Base-by-base conservation (phyloP, 1,140 invertebrate species). In the Drosophila truncata region DNA sequence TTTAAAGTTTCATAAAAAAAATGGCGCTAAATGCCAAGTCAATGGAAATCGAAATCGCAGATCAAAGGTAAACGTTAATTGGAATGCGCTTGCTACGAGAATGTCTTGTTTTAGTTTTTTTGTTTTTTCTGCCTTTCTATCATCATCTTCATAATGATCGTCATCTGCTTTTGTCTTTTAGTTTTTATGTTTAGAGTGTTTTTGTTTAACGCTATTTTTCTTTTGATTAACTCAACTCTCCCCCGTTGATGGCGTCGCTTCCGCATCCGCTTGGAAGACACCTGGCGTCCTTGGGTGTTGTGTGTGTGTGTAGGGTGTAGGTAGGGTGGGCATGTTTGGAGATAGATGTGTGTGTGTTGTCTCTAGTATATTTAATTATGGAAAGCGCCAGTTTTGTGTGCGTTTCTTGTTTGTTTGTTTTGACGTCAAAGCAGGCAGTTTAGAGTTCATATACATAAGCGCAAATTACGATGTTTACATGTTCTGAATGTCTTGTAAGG, bases 401-500 rank as follows among this genome's bases (percentile, higher is more conserved):
- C 72, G 71, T 57, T 55, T 54, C 20, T 55, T 37, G 50, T 46
- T 46, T 65, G 39, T 72, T 80, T 64, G 62, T 47, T 64, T 82
- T 88, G 85, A 88, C 84, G 84, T 88, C 85, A 90, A 90, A 90
- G 86, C 81, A 91, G 85, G 85, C 85, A 91, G 86, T 91, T 91
- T 91, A 91, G 52, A 55, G 80, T 91, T 91, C 73, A 87, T 88
- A 88, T 84, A 84, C 85, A 90, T 60, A 84, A 63, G 69, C 31
- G 64, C 84, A 84, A 91, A 81, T 83, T 91, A 65, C 52, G 49
- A 61, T 66, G 69, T 95, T 96, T 98, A 99, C 97, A 99, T 99
- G 94, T 99, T 99, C 95, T 99, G 98, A 94, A 99, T 98, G 95
- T 99, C 98, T 95, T 99, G 98, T 94, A 99, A 96, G 92, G 98